Evolutionary conservation across 2,888 invertebrate genomes (phyloP).

Genomic region (Dasypolia templi): DNA sequence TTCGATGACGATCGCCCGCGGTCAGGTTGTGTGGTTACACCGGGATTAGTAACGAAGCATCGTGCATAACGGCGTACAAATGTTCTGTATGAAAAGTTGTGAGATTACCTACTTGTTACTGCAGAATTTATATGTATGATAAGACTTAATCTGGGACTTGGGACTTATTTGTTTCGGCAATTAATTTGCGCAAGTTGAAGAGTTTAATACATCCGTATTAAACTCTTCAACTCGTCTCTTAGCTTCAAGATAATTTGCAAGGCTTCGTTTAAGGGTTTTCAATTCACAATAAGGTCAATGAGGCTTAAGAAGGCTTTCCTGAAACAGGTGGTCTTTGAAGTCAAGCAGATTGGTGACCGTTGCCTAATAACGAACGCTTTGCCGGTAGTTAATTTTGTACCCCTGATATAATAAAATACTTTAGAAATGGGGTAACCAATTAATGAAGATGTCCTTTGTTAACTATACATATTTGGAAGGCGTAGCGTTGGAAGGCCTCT

Average conservation of each 20-base stretch:
- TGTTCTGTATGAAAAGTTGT: constrained; percentile 26
- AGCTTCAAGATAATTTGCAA: neutral
- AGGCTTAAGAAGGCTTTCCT: neutral
- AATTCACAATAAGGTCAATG: neutral
- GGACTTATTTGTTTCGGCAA: constrained; percentile 10
- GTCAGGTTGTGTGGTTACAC: neutral
- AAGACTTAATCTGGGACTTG: constrained; percentile 5
- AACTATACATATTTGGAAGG: too few species aligned
- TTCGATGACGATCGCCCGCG: neutral
- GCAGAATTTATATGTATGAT: constrained; percentile 25
- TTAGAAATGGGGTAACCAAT: neutral
- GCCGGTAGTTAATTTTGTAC: neutral
- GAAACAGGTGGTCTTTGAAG: neutral
- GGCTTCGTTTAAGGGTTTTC: neutral
- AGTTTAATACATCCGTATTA: too few species aligned
- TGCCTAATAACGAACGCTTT: neutral
- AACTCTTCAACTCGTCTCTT: neutral
- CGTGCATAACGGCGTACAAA: constrained; percentile 25
- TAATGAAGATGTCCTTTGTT: too few species aligned
- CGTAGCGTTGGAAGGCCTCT: too few species aligned
- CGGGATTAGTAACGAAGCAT: constrained; percentile 32
- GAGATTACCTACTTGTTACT: constrained; percentile 30
- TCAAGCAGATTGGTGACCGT: neutral
- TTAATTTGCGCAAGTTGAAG: neutral
- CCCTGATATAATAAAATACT: neutral